phyloP scores from a whole-genome alignment of 2,888 invertebrate genomes.

The Trimorus sp. region DNA sequence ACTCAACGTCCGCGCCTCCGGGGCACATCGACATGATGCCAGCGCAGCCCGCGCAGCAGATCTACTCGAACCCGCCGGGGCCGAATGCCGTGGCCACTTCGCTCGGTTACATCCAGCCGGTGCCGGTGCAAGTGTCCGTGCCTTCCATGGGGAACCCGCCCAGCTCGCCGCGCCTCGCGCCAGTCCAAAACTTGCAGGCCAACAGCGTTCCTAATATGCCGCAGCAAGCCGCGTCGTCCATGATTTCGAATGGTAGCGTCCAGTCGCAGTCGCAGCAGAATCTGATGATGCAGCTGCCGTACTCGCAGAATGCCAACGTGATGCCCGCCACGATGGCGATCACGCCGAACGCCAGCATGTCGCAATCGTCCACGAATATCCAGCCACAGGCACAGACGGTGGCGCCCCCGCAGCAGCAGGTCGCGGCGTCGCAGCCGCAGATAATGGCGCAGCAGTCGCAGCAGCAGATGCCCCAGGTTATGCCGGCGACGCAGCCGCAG shows the following conservation, averaged over 20 bases:
- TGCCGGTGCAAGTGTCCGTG: constrained; percentile 72
- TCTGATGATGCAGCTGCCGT: constrained; percentile 75
- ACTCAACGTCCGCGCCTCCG: constrained; percentile 70
- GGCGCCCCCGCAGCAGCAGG: constrained; percentile 61
- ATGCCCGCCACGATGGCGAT: constrained; percentile 65
- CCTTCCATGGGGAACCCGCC: constrained; percentile 73
- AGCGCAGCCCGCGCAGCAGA: constrained; percentile 68
- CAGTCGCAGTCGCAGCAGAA: constrained; percentile 75
- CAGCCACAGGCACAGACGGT: constrained; percentile 67
- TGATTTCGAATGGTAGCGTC: constrained; percentile 70
- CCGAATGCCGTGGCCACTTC: constrained; percentile 68
- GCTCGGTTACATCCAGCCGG: constrained; percentile 70
- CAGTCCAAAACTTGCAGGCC: constrained; percentile 71
- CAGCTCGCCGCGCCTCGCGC: constrained; percentile 70
- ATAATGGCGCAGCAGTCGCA: constrained; percentile 50
- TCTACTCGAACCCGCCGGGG: constrained; percentile 66
- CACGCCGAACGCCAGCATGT: constrained; percentile 42
- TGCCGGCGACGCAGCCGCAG: constrained; percentile 28
- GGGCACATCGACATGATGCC: constrained; percentile 75
- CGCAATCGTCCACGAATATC: constrained; percentile 56
- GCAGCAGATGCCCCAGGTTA: constrained; percentile 66
- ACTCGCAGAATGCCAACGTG: constrained; percentile 72
- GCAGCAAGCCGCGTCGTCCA: constrained; percentile 57
- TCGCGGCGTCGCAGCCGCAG: constrained; percentile 48
- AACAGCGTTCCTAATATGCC: constrained; percentile 68